Percentiles rank a stretch among this genome's conserved stretches.
Conservation (phyloP, 2,113 vertebrate species). For the Catagonus wagneri region DNA sequence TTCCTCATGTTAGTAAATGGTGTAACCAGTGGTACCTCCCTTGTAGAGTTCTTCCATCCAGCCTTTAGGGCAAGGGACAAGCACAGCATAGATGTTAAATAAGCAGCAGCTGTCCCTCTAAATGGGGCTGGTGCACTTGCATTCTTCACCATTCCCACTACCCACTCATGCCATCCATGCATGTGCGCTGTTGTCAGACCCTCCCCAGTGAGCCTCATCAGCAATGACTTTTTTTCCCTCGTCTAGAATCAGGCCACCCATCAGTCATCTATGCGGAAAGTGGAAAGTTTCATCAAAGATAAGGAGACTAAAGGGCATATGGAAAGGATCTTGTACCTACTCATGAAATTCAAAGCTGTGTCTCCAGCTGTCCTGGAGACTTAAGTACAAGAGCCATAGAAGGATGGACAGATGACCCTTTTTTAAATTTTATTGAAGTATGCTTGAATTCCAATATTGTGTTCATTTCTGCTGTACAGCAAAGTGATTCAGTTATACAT, state of each 20-base stretch:
- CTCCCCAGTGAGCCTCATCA: rapidly evolving
- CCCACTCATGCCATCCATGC: no score
- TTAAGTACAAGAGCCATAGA: neutral
- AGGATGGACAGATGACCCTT: neutral
- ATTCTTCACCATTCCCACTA: no score
- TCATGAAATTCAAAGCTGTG: neutral
- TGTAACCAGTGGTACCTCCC: neutral
- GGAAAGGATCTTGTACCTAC: neutral
- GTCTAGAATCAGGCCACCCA: neutral
- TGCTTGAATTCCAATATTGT: no score
- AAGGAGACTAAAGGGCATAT: neutral
- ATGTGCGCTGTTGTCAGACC: neutral
- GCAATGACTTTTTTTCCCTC: neutral
- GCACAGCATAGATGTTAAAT: neutral
- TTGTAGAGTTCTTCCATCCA: neutral
- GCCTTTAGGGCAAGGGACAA: neutral
- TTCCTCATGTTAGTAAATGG: neutral
- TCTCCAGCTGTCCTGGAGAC: neutral
- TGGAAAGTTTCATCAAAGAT: neutral
- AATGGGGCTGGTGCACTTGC: rapidly evolving
- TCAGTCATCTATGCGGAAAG: neutral
- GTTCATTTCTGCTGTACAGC: no score
- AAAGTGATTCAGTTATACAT: no score
- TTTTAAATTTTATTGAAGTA: no score
- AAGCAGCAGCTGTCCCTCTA: no score